A percentile compares a stretch with the other conserved stretches of the same genome.
These are phyloP conservation scores for Linepithema humile DNA, from an alignment of 1,140 invertebrate genomes.

Conservation along the genomic window DNA sequence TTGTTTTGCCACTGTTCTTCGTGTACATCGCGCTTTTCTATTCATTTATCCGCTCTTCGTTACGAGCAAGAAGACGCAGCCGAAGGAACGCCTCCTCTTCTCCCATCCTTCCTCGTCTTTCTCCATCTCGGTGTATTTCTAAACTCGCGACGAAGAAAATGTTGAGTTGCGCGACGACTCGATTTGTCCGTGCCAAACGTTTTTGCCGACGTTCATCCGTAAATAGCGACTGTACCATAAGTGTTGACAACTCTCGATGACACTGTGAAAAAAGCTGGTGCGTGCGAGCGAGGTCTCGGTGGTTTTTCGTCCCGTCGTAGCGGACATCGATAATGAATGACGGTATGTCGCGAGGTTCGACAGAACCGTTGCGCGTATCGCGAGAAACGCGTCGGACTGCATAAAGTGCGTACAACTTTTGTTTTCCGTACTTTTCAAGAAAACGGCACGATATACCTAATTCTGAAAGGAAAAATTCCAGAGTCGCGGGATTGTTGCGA, in stretches of 20 bases:
- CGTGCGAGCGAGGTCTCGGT: background rate
- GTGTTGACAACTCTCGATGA: constrained; percentile 48
- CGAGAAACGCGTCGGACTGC: background rate
- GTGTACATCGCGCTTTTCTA: constrained; percentile 21
- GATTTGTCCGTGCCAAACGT: constrained; percentile 54
- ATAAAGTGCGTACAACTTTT: background rate
- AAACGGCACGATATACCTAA: background rate
- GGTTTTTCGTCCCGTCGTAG: constrained; percentile 2
- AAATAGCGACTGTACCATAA: constrained; percentile 35
- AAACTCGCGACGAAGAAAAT: constrained; percentile 36
- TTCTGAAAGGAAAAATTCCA: background rate
- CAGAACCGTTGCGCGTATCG: background rate
- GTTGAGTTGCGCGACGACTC: constrained; percentile 27
- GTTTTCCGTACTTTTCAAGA: background rate
- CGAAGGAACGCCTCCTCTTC: background rate
- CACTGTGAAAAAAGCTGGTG: constrained; percentile 11
- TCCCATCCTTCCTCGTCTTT: background rate
- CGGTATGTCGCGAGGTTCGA: background rate
- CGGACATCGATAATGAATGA: constrained; percentile 31
- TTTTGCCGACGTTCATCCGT: constrained; percentile 32
- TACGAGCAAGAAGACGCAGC: constrained; percentile 26
- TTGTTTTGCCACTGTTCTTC: background rate
- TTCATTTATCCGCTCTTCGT: constrained; percentile 51
- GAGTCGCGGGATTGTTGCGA: background rate
- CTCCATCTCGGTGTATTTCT: constrained; percentile 3